phyloP scores from a whole-genome alignment of 1,140 invertebrate genomes.

The Diprion similis region DNA sequence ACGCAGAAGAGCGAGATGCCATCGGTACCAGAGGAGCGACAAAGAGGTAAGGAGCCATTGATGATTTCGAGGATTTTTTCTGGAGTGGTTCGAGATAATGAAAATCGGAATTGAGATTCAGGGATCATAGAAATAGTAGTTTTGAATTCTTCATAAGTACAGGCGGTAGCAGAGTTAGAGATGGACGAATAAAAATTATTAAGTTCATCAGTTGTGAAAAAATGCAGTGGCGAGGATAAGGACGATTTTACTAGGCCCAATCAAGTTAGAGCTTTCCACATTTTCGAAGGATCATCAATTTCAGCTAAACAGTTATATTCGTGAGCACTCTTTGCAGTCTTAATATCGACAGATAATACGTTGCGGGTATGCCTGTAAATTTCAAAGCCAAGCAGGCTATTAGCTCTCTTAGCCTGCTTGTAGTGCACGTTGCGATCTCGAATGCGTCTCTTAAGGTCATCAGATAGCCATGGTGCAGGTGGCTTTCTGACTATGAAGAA shows the following conservation, averaged over 20 bases:
- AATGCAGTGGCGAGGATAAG: slow-evolving; percentile 9
- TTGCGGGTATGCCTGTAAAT: background rate
- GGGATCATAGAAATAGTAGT: background rate
- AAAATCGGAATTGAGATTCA: background rate
- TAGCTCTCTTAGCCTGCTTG: background rate
- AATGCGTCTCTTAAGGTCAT: background rate
- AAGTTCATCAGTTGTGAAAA: background rate
- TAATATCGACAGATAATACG: background rate
- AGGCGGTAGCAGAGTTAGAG: background rate
- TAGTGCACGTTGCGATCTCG: background rate
- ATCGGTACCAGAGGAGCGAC: background rate
- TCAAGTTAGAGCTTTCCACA: slow-evolving; percentile 7
- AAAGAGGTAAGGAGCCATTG: background rate
- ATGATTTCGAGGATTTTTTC: background rate
- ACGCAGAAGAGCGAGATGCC: background rate
- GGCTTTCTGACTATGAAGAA: background rate
- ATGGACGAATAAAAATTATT: background rate
- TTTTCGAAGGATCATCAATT: background rate
- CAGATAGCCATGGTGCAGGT: background rate
- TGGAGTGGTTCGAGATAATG: background rate
- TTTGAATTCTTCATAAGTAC: background rate
- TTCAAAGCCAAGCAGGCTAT: background rate
- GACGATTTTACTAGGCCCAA: background rate
- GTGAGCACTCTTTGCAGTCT: background rate
- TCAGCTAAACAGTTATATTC: background rate